Evolutionary conservation across 2,888 invertebrate species (phyloP).

Genomic region (Schizaphis graminum): DNA sequence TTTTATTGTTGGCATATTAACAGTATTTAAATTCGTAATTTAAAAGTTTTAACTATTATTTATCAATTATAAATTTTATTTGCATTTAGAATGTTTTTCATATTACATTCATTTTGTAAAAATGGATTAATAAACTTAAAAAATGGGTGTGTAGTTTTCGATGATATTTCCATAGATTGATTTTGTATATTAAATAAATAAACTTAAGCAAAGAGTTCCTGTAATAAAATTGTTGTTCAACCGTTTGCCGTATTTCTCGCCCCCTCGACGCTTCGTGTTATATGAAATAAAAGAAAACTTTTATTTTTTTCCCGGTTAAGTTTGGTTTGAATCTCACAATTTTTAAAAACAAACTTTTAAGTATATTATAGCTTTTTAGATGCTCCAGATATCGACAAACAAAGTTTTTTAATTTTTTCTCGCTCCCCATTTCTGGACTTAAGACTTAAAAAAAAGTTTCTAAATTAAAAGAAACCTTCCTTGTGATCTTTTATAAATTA

Average conservation of each 20-base stretch:
- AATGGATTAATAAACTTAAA: background rate
- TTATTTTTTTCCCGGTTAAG: conserved; percentile 44
- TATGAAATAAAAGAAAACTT: conserved; percentile 64
- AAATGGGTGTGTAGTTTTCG: background rate
- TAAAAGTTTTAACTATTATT: background rate
- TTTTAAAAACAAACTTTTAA: conserved; percentile 63
- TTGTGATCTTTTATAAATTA: conserved; percentile 55
- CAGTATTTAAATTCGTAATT: background rate
- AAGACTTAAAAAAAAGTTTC: conserved; percentile 59
- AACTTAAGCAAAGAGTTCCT: background rate
- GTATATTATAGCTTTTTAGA: conserved; percentile 64
- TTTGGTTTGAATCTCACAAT: conserved; percentile 44
- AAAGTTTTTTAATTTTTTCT: conserved; percentile 62
- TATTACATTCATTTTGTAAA: background rate
- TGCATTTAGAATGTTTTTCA: background rate
- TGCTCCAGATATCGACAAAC: conserved; percentile 60
- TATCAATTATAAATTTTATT: background rate
- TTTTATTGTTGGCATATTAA: background rate
- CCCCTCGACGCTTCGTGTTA: background rate
- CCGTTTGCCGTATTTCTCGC: conserved; percentile 49
- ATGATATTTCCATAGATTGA: conserved; percentile 45
- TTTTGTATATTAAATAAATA: conserved; percentile 32
- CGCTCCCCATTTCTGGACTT: conserved; percentile 43
- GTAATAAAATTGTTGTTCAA: conserved; percentile 52
- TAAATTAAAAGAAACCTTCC: conserved; percentile 61